Evolutionary conservation across 2,888 invertebrate species (phyloP), one percentile per base, ranked within the genome.

Genomic region (Apotomis betuletana): DNA sequence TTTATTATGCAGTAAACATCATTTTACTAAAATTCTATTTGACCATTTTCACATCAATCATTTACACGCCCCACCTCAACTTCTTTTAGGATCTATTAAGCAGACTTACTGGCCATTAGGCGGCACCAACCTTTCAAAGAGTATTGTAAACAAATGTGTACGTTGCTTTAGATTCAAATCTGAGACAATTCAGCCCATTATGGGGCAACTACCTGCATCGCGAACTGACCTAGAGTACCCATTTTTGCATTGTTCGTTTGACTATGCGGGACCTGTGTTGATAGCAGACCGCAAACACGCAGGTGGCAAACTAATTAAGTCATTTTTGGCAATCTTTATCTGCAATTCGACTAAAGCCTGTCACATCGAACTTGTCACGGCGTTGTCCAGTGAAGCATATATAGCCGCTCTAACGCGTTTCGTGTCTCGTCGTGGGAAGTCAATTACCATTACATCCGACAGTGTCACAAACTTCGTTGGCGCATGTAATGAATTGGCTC

Each of bases 81-180:
- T 70, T n/a, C 49, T 67, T 5, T 38, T 72, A 5, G 12, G 58
- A 5, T 4, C 54, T 9, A 57, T 67, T 10, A 8, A 54, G 3
- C 62, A 65, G 38, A 64, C 4, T 1, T 61, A 69, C 10, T 73
- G 65, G 65, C 12, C 68, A 8, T 12, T 69, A 36, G 57, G 75
- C 41, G 13, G 44, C 12, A 49, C 65, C 54, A 57, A 74, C 65
- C 5, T 76, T 27, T 27, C 70, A 15, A 13, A 60, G 15, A 3
- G 4, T 5, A 15, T 38, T 5, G 64, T 55, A 4, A 54, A 54
- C 9, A 54, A 5, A 6, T 64, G 64, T 12, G 3, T 44, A 3
- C 38, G 5, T 1, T 64, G 64, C 44, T 54, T 54, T 15, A 64
- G 41, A 27, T 6, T 6, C 44, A 44, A 44, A 44, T 6, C 44